phyloP scores from a whole-genome alignment of 2,797 vertebrate species.

The Clarias fuscus region DNA sequence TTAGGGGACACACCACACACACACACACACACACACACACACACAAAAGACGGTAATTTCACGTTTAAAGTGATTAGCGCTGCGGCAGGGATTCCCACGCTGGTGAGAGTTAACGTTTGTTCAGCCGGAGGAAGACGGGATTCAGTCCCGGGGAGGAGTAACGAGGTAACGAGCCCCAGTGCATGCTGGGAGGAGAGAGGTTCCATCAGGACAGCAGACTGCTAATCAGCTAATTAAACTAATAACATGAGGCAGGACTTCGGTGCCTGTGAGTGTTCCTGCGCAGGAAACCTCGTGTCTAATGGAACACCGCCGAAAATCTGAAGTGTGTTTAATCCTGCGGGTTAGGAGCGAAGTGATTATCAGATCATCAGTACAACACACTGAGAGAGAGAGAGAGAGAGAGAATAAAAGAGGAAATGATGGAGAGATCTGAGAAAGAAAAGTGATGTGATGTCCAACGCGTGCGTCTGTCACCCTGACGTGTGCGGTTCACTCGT shows the following conservation, averaged over 20 bases:
- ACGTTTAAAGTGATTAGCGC: slow-evolving; percentile 53
- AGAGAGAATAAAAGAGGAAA: background rate
- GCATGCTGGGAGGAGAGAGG: slow-evolving; percentile 39
- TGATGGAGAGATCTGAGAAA: background rate
- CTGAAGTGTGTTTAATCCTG: background rate
- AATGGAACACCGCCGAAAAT: background rate
- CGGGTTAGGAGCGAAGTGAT: background rate
- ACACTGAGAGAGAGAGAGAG: background rate
- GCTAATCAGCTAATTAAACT: slow-evolving; percentile 27
- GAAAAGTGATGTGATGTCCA: background rate
- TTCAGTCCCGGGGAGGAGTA: slow-evolving; percentile 9
- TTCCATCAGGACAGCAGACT: slow-evolving; percentile 37
- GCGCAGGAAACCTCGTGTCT: slow-evolving; percentile 2
- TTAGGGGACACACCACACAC: slow-evolving; percentile 1
- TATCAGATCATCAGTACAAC: background rate
- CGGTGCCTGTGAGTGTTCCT: slow-evolving; percentile 5
- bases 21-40: slow-evolving; percentile 29
- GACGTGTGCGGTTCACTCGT: background rate
- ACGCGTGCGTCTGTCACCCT: background rate
- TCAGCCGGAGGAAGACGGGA: background rate
- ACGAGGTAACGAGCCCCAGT: slow-evolving; percentile 47
- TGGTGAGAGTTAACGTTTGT: slow-evolving; percentile 7
- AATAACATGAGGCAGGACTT: slow-evolving; percentile 10
- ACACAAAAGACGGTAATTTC: slow-evolving; percentile 51
- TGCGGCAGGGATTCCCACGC: slow-evolving; percentile 41